phyloP scores from a whole-genome alignment of 2,888 invertebrate species.

The Drosophila maculinotata region DNA sequence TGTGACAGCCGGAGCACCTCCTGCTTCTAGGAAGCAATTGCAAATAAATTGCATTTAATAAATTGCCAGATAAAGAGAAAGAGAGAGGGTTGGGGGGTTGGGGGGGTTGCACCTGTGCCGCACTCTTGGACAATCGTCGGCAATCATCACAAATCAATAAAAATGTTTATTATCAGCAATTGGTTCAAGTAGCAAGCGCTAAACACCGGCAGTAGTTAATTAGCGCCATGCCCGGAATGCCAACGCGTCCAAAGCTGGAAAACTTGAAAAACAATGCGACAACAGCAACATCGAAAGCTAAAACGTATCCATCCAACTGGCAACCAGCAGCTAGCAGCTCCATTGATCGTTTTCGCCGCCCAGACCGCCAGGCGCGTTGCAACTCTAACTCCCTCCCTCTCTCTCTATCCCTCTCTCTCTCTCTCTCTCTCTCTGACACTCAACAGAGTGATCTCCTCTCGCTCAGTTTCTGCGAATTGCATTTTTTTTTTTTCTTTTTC shows the following conservation, averaged over 20 bases:
- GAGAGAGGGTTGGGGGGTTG: background rate
- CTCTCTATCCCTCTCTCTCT: background rate
- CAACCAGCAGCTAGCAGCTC: slow-evolving; percentile 51
- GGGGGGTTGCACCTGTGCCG: slow-evolving; percentile 64
- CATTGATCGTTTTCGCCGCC: slow-evolving; percentile 74
- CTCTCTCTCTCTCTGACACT: background rate
- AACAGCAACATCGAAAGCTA: slow-evolving; percentile 50
- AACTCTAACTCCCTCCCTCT: background rate
- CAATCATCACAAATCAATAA: slow-evolving; percentile 81
- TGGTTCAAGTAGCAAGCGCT: slow-evolving; percentile 52
- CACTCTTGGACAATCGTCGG: slow-evolving; percentile 51
- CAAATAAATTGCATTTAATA: slow-evolving; percentile 80
- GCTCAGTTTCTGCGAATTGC: slow-evolving; percentile 65
- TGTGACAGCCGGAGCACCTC: slow-evolving; percentile 66
- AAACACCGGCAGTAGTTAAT: slow-evolving; percentile 84
- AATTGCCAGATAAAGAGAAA: slow-evolving; percentile 49
- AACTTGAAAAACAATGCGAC: slow-evolving; percentile 41
- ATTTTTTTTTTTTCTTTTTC: slow-evolving; percentile 16
- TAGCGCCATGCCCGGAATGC: slow-evolving; percentile 83
- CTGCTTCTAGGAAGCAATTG: slow-evolving; percentile 78
- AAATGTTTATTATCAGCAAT: slow-evolving; percentile 78
- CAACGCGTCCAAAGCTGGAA: slow-evolving; percentile 62
- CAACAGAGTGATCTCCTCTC: background rate
- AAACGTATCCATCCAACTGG: slow-evolving; percentile 13
- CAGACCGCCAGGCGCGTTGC: slow-evolving; percentile 75